These are phyloP conservation scores for Ptilorrhoa leucosticta DNA, from an alignment of 2,113 vertebrate species.

Conservation along the genomic window DNA sequence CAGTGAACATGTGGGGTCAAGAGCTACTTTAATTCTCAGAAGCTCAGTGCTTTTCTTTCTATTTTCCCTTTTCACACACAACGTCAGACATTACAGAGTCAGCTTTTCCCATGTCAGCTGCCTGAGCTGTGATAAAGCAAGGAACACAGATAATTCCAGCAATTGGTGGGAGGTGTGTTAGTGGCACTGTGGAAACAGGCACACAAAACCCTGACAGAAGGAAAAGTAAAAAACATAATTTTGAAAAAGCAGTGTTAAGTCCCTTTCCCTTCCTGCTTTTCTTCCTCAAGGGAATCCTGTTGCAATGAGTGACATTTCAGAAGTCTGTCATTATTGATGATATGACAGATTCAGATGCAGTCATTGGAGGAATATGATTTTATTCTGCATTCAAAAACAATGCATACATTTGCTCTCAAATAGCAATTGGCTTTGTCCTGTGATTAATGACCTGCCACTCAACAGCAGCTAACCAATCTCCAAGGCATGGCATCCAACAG, in stretches of 20 bases:
- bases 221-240: not conserved
- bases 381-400: not conserved
- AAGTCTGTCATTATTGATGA: not conserved
- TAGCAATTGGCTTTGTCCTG: not conserved
- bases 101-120: not conserved
- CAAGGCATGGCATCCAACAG: not conserved
- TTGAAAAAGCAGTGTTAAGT: not conserved
- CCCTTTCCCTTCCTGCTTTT: not conserved
- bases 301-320: not conserved
- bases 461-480: slow-evolving; percentile 1
- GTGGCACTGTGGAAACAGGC: not conserved
- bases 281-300: not conserved
- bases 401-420: not conserved
- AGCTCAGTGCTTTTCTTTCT: not conserved
- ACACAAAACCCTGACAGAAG: not conserved
- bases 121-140: not conserved
- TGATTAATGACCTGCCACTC: slow-evolving; percentile 50
- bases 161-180: not conserved
- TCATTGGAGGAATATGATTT: not conserved
- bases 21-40: not conserved
- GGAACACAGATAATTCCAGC: not conserved
- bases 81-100: not conserved
- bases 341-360: not conserved
- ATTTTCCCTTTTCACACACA: not conserved
- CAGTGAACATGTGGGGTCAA: not conserved